Conservation (phyloP, 2,888 invertebrate genomes). For the Operophtera brumata region DNA sequence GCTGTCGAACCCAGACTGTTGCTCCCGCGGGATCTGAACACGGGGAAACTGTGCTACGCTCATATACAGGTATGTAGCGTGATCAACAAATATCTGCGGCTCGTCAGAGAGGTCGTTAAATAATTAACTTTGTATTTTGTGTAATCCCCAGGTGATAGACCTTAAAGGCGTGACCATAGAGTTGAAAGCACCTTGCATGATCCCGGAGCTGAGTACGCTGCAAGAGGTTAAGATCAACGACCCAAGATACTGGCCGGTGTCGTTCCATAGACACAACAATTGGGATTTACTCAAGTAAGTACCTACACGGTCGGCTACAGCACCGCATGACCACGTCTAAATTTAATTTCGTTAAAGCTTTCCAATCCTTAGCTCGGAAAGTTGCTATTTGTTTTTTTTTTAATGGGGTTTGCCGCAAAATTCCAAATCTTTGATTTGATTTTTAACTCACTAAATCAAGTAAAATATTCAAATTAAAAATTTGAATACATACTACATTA, state of each 20-base stretch:
- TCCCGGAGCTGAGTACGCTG: conserved; percentile 89
- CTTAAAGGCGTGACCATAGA: conserved; percentile 74
- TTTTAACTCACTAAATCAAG: too few relatives aligned
- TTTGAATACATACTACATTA: too few relatives aligned
- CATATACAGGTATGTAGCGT: conserved; percentile 84
- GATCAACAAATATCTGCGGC: too few relatives aligned
- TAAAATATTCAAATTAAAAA: too few relatives aligned
- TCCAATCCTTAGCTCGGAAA: too few relatives aligned
- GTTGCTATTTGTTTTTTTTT: too few relatives aligned
- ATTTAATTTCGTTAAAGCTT: too few relatives aligned
- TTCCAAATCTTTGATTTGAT: too few relatives aligned
- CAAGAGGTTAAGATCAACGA: conserved; percentile 89
- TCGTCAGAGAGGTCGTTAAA: too few relatives aligned
- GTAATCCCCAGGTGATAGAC: conserved; percentile 60
- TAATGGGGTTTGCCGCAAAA: too few relatives aligned
- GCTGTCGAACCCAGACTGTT: conserved; percentile 95
- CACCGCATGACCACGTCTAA: too few relatives aligned
- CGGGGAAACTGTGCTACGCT: conserved; percentile 90
- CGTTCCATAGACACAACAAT: conserved; percentile 89
- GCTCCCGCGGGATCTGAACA: conserved; percentile 91
- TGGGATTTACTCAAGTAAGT: conserved; percentile 90
- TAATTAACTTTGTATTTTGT: conserved; percentile 36
- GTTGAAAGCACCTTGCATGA: conserved; percentile 90
- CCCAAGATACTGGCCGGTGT: conserved; percentile 93
- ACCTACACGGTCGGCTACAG: too few relatives aligned